phyloP scores from a whole-genome alignment of 2,797 vertebrate species.

The Mionectes olivaceus region DNA sequence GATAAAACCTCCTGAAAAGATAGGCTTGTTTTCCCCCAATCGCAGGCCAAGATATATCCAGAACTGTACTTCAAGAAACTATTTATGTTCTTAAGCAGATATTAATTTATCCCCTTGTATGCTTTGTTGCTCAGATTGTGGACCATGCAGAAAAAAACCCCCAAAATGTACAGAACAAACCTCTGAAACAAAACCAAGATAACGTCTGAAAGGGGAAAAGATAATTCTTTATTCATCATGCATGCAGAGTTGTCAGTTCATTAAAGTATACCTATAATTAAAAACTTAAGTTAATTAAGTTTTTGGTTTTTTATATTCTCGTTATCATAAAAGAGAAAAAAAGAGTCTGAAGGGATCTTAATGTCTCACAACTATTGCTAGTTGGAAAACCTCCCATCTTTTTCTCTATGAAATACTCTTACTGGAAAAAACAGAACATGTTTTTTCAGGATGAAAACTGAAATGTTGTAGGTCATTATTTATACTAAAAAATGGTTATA shows the following conservation, averaged over 20 bases:
- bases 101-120: neutral
- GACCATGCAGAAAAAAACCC: neutral
- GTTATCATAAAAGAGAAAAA: constrained; percentile 50
- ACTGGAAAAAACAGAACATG: neutral
- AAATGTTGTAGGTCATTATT: neutral
- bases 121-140: neutral
- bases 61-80: neutral
- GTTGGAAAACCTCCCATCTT: neutral
- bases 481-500: neutral
- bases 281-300: constrained; percentile 65
- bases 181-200: constrained; percentile 22
- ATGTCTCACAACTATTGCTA: neutral
- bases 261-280: constrained; percentile 69
- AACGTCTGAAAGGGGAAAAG: constrained; percentile 44
- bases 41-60: neutral
- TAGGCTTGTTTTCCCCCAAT: neutral
- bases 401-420: neutral
- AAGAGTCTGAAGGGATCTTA: constrained; percentile 17
- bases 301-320: constrained; percentile 52
- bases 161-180: neutral
- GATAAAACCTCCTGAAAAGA: neutral
- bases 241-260: constrained; percentile 54
- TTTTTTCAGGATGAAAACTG: neutral
- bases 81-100: neutral
- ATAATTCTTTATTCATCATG: constrained; percentile 52